These are phyloP conservation scores for Abrostola triplasia DNA, from an alignment of 2,888 invertebrate genomes.

Conservation along the genomic window DNA sequence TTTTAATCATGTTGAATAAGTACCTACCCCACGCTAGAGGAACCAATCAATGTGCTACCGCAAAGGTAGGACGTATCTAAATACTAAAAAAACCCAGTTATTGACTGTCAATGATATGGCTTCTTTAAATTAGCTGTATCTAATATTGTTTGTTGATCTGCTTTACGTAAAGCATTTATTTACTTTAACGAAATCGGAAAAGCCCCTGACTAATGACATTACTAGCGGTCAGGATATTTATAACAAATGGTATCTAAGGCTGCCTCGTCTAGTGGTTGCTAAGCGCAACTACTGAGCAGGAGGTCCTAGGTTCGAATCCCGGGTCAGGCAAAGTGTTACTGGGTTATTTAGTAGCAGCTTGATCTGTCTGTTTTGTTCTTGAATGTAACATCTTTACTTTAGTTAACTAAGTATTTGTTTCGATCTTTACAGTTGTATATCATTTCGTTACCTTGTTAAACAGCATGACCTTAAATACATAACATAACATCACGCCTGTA, in stretches of 20 bases:
- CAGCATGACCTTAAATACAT: too few species aligned
- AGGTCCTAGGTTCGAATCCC: too few species aligned
- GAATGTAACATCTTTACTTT: not conserved
- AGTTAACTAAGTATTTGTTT: too few species aligned
- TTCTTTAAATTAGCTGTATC: not conserved
- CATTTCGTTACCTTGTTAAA: not conserved
- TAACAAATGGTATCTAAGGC: not conserved
- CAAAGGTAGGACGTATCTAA: not conserved
- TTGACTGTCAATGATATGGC: not conserved
- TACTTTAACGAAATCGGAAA: not conserved
- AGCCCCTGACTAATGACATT: not conserved
- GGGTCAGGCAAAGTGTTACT: too few species aligned
- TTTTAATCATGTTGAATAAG: not conserved
- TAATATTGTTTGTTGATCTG: too few species aligned
- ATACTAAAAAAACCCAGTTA: not conserved
- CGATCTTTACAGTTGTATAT: too few species aligned
- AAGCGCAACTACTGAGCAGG: too few species aligned
- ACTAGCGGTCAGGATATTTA: not conserved
- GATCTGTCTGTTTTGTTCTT: too few species aligned
- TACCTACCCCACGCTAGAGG: slow-evolving; percentile 7
- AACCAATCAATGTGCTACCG: slow-evolving; percentile 15
- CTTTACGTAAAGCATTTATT: not conserved
- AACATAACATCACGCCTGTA: too few species aligned
- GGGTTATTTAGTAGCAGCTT: too few species aligned
- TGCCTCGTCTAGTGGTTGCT: too few species aligned